Evolutionary conservation across 2,797 vertebrate species (phyloP).

Genomic region (Perodicticus potto): DNA sequence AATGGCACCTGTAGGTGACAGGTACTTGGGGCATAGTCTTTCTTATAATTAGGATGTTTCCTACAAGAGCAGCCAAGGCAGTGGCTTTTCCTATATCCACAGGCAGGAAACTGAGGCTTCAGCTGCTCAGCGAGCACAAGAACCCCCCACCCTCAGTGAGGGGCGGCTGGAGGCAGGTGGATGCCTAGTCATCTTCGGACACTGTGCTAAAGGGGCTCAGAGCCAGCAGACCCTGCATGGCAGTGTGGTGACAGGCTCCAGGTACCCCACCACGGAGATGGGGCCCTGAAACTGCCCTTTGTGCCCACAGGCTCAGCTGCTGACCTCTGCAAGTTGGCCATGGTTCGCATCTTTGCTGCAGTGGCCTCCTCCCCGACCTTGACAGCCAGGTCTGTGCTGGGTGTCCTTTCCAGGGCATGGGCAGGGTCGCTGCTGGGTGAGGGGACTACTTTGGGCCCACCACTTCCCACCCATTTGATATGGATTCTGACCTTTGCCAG

Average conservation of each 20-base stretch:
- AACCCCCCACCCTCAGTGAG: not conserved
- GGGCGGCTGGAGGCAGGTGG: rapidly evolving
- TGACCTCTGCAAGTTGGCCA: constrained; percentile 97
- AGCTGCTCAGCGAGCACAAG: not conserved
- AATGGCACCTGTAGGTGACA: not conserved
- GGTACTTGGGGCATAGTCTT: not conserved
- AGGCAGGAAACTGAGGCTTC: not conserved
- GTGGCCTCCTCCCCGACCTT: constrained; percentile 89
- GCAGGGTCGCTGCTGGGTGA: not conserved
- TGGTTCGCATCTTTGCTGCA: constrained; percentile 93
- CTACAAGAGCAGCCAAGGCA: not conserved
- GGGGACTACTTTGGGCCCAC: not conserved
- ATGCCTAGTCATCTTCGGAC: not conserved
- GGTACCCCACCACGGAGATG: rapidly evolving
- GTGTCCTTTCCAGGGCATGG: not conserved
- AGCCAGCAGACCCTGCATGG: too few relatives aligned
- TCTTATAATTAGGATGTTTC: not conserved
- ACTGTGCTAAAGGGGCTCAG: not conserved
- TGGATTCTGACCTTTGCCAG: not conserved
- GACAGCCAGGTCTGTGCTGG: constrained; percentile 92
- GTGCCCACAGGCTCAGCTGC: constrained; percentile 92
- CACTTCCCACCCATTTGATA: not conserved
- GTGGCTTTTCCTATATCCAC: not conserved
- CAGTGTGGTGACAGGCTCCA: not conserved
- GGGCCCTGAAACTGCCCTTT: not conserved